Conservation (phyloP, 2,888 invertebrate genomes). For the Caenorhabditis sulstoni region DNA sequence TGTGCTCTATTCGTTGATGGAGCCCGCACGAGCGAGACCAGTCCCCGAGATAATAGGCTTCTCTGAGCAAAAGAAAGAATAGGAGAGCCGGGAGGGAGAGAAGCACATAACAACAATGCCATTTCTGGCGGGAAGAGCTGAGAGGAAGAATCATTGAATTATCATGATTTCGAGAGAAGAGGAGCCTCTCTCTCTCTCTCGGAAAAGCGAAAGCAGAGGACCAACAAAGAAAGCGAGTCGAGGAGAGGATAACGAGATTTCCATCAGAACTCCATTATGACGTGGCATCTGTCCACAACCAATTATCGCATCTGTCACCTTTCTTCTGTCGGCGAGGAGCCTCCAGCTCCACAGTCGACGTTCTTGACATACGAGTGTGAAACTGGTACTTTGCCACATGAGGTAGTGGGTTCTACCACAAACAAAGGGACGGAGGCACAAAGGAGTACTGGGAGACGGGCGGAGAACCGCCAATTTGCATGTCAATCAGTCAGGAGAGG, state of each 20-base stretch:
- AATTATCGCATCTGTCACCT: too few species aligned
- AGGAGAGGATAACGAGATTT: background rate
- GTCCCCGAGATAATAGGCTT: slow-evolving; percentile 56
- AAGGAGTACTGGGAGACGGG: background rate
- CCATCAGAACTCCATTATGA: too few species aligned
- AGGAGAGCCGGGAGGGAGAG: slow-evolving; percentile 11
- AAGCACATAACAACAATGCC: slow-evolving; percentile 47
- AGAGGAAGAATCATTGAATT: slow-evolving; percentile 42
- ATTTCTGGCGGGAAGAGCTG: slow-evolving; percentile 19
- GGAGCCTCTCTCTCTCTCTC: background rate
- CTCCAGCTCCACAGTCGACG: too few species aligned
- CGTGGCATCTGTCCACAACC: too few species aligned
- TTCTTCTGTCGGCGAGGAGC: too few species aligned
- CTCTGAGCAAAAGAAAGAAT: slow-evolving; percentile 17
- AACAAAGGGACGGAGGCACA: background rate
- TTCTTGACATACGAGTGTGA: too few species aligned
- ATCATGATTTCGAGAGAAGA: slow-evolving; percentile 27
- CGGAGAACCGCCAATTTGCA: slow-evolving; percentile 40
- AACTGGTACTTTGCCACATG: too few species aligned
- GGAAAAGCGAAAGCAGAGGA: background rate
- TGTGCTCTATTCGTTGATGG: slow-evolving; percentile 2
- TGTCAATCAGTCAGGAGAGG: slow-evolving; percentile 43
- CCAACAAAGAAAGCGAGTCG: background rate
- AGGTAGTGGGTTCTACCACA: background rate
- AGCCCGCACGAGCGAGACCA: background rate